phyloP scores from a whole-genome alignment of 1,140 invertebrate species.

The Pteromalus puparum region DNA sequence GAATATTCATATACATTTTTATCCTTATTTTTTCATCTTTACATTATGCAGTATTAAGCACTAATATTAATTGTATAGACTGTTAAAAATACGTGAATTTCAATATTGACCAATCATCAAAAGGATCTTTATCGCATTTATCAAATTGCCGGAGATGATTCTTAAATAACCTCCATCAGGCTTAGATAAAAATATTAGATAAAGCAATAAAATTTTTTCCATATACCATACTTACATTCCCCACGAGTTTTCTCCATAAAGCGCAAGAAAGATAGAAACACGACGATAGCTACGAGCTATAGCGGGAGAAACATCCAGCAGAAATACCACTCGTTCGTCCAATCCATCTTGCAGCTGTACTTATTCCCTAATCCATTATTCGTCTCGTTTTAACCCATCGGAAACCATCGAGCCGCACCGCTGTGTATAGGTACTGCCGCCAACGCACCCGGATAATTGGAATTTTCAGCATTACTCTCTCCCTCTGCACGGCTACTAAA shows the following conservation, averaged over 20 bases:
- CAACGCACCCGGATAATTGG: conserved; percentile 15
- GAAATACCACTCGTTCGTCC: conserved; percentile 4
- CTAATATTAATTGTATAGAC: no score
- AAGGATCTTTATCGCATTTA: no score
- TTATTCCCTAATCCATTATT: conserved; percentile 28
- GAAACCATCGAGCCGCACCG: not conserved
- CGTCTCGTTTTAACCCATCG: conserved; percentile 12
- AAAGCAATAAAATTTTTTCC: not conserved
- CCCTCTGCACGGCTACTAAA: not conserved
- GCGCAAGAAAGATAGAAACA: not conserved
- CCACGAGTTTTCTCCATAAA: not conserved
- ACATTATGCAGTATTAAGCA: no score
- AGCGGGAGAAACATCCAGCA: not conserved
- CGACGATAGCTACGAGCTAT: not conserved
- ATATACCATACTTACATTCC: no score
- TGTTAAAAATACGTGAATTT: no score
- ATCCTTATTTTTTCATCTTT: no score
- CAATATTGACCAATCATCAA: no score
- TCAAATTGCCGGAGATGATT: no score
- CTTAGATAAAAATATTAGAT: not conserved
- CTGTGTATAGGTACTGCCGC: not conserved
- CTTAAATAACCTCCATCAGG: not conserved
- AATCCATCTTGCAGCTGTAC: conserved; percentile 11
- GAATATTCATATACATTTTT: no score
- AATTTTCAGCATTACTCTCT: conserved; percentile 31